These are phyloP conservation scores for Collichthys lucidus DNA, from an alignment of 2,113 vertebrate species.

Conservation along the genomic window DNA sequence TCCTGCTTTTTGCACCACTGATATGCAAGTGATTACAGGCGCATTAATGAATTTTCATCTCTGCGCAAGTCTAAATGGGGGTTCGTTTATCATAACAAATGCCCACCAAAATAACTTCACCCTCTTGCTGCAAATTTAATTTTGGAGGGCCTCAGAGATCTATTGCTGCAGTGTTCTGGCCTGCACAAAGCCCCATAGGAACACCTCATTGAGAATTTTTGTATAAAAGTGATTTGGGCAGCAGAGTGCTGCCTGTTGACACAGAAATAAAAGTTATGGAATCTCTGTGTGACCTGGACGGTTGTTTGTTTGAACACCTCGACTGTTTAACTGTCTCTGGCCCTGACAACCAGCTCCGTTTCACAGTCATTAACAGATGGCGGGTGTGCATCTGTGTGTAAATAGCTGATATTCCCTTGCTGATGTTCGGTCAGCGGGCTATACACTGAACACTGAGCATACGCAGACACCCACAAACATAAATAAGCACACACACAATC, in stretches of 20 bases:
- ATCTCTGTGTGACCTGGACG: slow-evolving; percentile 38
- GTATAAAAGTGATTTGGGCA: slow-evolving; percentile 53
- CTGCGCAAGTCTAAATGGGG: slow-evolving; percentile 49
- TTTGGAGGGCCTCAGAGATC: slow-evolving; percentile 52
- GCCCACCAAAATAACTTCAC: slow-evolving; percentile 60
- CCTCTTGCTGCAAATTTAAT: slow-evolving; percentile 58
- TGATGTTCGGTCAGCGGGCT: slow-evolving; percentile 30
- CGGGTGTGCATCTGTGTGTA: slow-evolving; percentile 37
- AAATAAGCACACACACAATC: slow-evolving; percentile 37
- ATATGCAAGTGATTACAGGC: slow-evolving; percentile 71
- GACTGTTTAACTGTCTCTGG: slow-evolving; percentile 46
- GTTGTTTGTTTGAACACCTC: slow-evolving; percentile 59
- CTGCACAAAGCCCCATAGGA: slow-evolving; percentile 37
- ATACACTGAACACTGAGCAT: slow-evolving; percentile 21
- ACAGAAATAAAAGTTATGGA: slow-evolving; percentile 25
- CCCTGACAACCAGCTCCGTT: slow-evolving; percentile 56
- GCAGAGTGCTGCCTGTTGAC: slow-evolving; percentile 7
- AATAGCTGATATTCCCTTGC: slow-evolving; percentile 48
- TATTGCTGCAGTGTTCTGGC: slow-evolving; percentile 54
- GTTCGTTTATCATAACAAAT: slow-evolving; percentile 70
- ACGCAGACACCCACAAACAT: slow-evolving; percentile 31
- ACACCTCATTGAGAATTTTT: slow-evolving; percentile 46
- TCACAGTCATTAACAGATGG: slow-evolving; percentile 63
- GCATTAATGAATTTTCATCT: slow-evolving; percentile 70
- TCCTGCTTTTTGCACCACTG: slow-evolving; percentile 57